Percentiles rank a stretch among this genome's conserved stretches.
Conservation (phyloP, 2,797 vertebrate species). For the Pangasius sanitwongsei region DNA sequence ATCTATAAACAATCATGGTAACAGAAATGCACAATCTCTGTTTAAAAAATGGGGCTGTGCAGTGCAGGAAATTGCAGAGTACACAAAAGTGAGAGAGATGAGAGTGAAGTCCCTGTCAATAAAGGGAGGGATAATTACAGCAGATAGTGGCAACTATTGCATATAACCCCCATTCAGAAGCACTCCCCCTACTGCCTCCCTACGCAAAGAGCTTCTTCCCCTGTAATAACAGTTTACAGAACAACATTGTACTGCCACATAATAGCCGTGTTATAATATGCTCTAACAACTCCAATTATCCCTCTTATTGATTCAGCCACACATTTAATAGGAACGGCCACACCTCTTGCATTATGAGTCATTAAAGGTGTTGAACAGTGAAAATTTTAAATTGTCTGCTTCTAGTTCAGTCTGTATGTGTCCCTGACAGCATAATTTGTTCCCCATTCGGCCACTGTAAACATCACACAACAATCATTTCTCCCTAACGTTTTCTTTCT, state of each 20-base stretch:
- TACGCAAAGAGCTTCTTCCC: conserved; percentile 82
- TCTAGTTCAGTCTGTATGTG: conserved; percentile 84
- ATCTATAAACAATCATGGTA: conserved; percentile 52
- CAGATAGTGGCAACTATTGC: conserved; percentile 90
- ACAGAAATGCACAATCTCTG: conserved; percentile 47
- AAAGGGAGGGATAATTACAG: conserved; percentile 93
- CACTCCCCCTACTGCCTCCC: conserved; percentile 49
- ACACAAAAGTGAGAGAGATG: conserved; percentile 89
- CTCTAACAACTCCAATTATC: conserved; percentile 99
- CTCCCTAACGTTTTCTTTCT: conserved; percentile 70
- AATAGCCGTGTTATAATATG: conserved; percentile 98
- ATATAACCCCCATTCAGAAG: conserved; percentile 78
- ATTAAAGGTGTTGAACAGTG: conserved; percentile 98
- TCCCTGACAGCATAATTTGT: conserved; percentile 97
- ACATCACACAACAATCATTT: conserved; percentile 89
- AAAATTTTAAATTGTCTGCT: conserved; percentile 94
- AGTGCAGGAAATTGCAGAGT: conserved; percentile 89
- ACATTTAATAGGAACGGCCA: conserved; percentile 98
- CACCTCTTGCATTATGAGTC: conserved; percentile 95
- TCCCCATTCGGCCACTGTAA: conserved; percentile 90
- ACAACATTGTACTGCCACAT: conserved; percentile 94
- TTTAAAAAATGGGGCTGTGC: conserved; percentile 55
- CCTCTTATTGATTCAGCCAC: conserved; percentile 98
- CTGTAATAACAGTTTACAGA: conserved; percentile 97
- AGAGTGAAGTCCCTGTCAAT: conserved; percentile 93